Evolutionary conservation across 2,797 vertebrate genomes (phyloP), one percentile per base, ranked within the genome.

Genomic region (Molossus molossus): DNA sequence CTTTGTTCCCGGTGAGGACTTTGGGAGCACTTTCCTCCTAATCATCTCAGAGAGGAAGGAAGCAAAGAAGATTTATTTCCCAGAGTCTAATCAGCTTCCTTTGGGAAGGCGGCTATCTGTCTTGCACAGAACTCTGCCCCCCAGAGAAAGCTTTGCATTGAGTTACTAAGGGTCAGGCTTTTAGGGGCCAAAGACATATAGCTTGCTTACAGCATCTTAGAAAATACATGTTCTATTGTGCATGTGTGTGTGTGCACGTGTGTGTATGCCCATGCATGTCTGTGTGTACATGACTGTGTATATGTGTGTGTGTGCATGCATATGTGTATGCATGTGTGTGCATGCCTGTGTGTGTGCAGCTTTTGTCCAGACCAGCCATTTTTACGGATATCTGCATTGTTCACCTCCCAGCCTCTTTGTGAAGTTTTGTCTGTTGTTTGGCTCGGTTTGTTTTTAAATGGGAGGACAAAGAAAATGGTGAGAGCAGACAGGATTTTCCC

Each of bases 1-100:
- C 97, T 96, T 91, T 96, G 89, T 91, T 58, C 45, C 27, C 0
- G 0, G 9, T 6, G 13, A 23, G 67, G 88, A 25, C 94, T 9
- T 0, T 0, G n/a, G 25, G 50, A 2, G 40, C 69, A 20, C 73
- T 96, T 94, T 95, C 87, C 77, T 87, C 2, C 17, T 82, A 65
- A 79, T 90, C 55, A 5, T 48, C 72, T 57, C 12, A 9, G 37
- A 67, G 91, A 87, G 90, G 89, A 96, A 97, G 97, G 89, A 33
- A 76, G 87, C 33, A 12, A 64, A 29, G 27, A 84, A 96, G 88
- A 25, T 14, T 20, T 29, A 84, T 94, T 70, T 96, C 94, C 29
- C 67, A 0, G 55, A 27, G 2, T 48, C 91, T 23, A 50, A 85
- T n/a, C 94, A 23, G 21, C 76, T 93, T 50, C 91, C 96, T 62